These are phyloP conservation scores for Battus philenor DNA, from an alignment of 1,140 invertebrate genomes.

Conservation along the genomic window DNA sequence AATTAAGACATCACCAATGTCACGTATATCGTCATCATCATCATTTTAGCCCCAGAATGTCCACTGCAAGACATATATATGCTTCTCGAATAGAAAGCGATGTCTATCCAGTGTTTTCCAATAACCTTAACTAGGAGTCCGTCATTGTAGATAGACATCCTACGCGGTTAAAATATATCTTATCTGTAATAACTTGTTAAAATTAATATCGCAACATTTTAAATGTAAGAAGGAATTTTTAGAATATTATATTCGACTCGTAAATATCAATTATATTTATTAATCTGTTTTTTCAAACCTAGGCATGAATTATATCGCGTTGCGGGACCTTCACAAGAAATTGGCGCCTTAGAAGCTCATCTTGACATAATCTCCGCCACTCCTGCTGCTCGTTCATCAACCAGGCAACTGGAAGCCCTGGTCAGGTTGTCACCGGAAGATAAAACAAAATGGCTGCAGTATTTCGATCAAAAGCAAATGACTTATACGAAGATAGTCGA, in stretches of 20 bases:
- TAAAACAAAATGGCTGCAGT: conserved; percentile 44
- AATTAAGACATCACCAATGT: too few species aligned
- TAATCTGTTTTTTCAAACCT: conserved; percentile 18
- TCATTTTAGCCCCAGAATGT: too few species aligned
- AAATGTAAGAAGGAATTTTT: too few species aligned
- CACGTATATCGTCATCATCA: too few species aligned
- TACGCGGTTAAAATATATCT: too few species aligned
- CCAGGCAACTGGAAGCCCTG: conserved; percentile 44
- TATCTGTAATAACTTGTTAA: too few species aligned
- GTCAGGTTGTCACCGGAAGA: conserved; percentile 50
- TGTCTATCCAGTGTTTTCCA: too few species aligned
- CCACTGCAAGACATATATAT: too few species aligned
- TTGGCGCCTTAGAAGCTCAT: conserved; percentile 35
- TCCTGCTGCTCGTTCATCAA: conserved; percentile 32
- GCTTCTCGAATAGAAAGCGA: too few species aligned
- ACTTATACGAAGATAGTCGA: conserved; percentile 43
- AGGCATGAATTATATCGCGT: conserved; percentile 55
- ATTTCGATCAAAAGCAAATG: conserved; percentile 43
- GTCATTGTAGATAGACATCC: neutral
- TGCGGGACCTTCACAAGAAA: conserved; percentile 32
- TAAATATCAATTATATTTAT: conserved; percentile 4
- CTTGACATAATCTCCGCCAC: conserved; percentile 50
- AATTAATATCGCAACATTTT: too few species aligned
- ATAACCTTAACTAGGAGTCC: too few species aligned
- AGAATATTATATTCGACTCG: too few species aligned